Evolutionary conservation across 2,113 vertebrate species (phyloP).

Genomic region (Vulpes lagopus): DNA sequence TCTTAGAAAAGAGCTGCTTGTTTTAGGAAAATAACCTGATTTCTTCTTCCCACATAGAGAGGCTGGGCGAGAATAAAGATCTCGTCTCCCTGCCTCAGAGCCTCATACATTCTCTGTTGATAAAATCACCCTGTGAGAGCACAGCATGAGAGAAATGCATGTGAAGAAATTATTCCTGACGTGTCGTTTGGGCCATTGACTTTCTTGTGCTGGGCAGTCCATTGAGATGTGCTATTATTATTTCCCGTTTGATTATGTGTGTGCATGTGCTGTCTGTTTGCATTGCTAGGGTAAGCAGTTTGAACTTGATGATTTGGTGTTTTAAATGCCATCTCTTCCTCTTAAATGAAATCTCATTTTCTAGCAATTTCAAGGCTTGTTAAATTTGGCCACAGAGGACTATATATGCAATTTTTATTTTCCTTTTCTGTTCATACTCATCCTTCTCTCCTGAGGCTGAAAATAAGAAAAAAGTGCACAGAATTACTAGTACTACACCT

Average conservation of each 20-base stretch:
- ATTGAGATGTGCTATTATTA: slow-evolving; percentile 78
- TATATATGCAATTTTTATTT: slow-evolving; percentile 50
- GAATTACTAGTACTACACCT: not conserved
- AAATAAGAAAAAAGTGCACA: not conserved
- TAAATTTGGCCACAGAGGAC: slow-evolving; percentile 77
- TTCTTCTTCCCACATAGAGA: slow-evolving; percentile 36
- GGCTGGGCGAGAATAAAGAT: slow-evolving; percentile 49
- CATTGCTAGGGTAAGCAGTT: slow-evolving; percentile 81
- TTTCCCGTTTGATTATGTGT: slow-evolving; percentile 83
- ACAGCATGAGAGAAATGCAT: slow-evolving; percentile 59
- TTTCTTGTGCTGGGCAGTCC: slow-evolving; percentile 76
- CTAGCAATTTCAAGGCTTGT: slow-evolving; percentile 78
- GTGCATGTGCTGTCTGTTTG: slow-evolving; percentile 84
- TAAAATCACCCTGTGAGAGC: slow-evolving; percentile 78
- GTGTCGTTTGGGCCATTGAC: slow-evolving; percentile 81
- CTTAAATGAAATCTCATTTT: slow-evolving; percentile 82
- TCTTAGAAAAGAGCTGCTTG: not conserved
- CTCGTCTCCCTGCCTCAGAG: not conserved
- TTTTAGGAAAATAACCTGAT: slow-evolving; percentile 11
- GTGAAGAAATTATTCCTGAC: slow-evolving; percentile 85
- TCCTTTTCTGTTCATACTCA: not conserved
- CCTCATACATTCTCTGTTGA: slow-evolving; percentile 44
- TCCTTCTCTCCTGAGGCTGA: not conserved
- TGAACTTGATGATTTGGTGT: slow-evolving; percentile 73
- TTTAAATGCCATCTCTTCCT: slow-evolving; percentile 76